Evolutionary conservation across 2,113 vertebrate species (phyloP).

Genomic region (Polyodon spathula): DNA sequence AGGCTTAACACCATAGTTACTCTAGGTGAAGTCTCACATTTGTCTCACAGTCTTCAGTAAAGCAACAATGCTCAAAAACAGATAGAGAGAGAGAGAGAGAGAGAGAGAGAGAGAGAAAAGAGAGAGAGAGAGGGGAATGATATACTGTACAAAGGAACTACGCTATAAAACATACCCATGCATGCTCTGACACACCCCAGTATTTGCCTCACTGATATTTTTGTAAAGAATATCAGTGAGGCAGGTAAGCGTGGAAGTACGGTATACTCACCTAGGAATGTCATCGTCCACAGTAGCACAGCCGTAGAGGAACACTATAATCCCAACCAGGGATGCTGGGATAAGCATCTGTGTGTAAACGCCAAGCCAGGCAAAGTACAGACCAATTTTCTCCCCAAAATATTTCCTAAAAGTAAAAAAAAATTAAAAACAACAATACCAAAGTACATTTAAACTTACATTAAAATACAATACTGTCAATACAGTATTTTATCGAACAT

Average conservation of each 20-base stretch:
- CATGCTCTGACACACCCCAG: too few relatives aligned
- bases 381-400: conserved; percentile 93
- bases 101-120: too few relatives aligned
- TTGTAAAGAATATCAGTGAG: background rate
- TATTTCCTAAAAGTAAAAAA: conserved; percentile 71
- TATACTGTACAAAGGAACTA: too few relatives aligned
- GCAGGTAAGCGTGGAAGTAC: background rate
- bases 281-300: conserved; percentile 86
- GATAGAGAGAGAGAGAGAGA: too few relatives aligned
- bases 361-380: conserved; percentile 96
- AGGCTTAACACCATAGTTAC: too few relatives aligned
- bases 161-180: too few relatives aligned
- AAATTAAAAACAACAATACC: background rate
- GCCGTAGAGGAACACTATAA: conserved; percentile 92
- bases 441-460: background rate
- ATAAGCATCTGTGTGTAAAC: conserved; percentile 98
- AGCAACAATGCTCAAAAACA: too few relatives aligned
- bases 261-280: conserved; percentile 75
- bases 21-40: too few relatives aligned
- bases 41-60: too few relatives aligned
- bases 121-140: too few relatives aligned
- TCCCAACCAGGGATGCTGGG: conserved; percentile 81
- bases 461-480: background rate
- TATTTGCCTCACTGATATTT: background rate
- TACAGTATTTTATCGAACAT: too few relatives aligned